Evolutionary conservation across 2,797 vertebrate genomes (phyloP), one percentile per base, ranked within the genome.

Genomic region (Cyprinella venusta): DNA sequence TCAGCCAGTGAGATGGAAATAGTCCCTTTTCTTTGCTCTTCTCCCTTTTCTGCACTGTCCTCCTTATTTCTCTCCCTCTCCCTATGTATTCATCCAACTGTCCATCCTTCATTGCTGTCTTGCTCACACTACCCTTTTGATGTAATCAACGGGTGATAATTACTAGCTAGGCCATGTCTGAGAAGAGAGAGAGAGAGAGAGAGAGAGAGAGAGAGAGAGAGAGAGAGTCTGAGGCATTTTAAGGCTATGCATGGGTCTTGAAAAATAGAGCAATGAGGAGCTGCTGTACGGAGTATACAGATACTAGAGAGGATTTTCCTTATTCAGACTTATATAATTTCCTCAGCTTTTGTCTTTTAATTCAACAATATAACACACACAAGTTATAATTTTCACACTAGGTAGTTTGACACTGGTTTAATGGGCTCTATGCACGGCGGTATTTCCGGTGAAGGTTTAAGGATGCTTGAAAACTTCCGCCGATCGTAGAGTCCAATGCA

Each of bases 71-170:
- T 80, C 24, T 61, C 42, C 12, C 59, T 75, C 68, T 52, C 68
- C 8, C 38, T 64, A 8, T 70, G 52, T 79, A 24, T 80, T 76
- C 56, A 50, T 83, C 83, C 76, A 67, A 85, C 72, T 74, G 64
- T 80, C 64, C 85, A 69, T 76, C 40, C 65, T 36, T 74, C 71
- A 81, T 76, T 74, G 78, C 79, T 88, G 87, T 87, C 50, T 80
- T 81, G 76, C 75, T 72, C 59, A 63, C 50, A 70, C 81, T 89
- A 87, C 82, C 86, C 85, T 87, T 91, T 83, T 85, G 40, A 42
- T 91, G 91, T 93, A 92, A 91, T 94, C 90, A 92, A 93, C 86
- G 91, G 52, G 45, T 89, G 89, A 88, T 94, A 94, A 94, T 94
- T 94, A 88, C 86, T 91, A 89, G 89, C 50, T 30, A 40, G 54